Percentiles rank a stretch among this genome's conserved stretches.
Conservation (phyloP, 2,888 invertebrate species). For the Apoderus coryli region DNA sequence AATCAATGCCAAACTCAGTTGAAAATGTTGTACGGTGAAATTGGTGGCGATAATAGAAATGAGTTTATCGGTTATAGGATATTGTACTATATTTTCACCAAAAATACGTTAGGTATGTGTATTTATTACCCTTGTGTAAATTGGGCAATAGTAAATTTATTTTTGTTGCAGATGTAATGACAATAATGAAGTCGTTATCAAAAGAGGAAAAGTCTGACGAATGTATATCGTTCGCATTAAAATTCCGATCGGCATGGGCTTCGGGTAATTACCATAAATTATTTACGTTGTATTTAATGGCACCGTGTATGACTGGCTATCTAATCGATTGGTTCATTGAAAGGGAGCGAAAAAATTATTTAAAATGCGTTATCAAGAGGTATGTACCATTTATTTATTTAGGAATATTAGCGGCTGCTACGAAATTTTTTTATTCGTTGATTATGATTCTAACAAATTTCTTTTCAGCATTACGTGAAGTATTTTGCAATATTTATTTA, state of each 20-base stretch:
- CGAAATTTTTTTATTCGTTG: too few species aligned
- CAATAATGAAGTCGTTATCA: constrained; percentile 70
- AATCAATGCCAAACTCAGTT: constrained; percentile 99
- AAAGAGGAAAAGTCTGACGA: constrained; percentile 63
- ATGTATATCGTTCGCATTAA: constrained; percentile 73
- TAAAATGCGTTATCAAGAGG: constrained; percentile 91
- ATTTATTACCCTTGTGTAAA: constrained; percentile 7
- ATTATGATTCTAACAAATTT: too few species aligned
- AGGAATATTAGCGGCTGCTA: too few species aligned
- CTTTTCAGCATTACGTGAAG: too few species aligned
- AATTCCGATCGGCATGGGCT: constrained; percentile 86
- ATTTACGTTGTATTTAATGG: constrained; percentile 75
- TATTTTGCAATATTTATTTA: too few species aligned
- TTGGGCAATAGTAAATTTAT: constrained; percentile 9
- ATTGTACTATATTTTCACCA: constrained; percentile 95
- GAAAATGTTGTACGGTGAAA: constrained; percentile 80
- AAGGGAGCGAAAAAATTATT: constrained; percentile 80
- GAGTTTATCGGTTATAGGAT: constrained; percentile 97
- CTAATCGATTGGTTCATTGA: constrained; percentile 98
- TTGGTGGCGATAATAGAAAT: constrained; percentile 57
- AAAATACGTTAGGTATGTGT: constrained; percentile 78
- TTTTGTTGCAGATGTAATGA: constrained; percentile 71
- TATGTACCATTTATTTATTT: constrained; percentile 51
- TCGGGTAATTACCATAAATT: constrained; percentile 84
- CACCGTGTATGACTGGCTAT: constrained; percentile 92